Evolutionary conservation across 2,888 invertebrate genomes (phyloP).

Genomic region (Rotaria macrura): DNA sequence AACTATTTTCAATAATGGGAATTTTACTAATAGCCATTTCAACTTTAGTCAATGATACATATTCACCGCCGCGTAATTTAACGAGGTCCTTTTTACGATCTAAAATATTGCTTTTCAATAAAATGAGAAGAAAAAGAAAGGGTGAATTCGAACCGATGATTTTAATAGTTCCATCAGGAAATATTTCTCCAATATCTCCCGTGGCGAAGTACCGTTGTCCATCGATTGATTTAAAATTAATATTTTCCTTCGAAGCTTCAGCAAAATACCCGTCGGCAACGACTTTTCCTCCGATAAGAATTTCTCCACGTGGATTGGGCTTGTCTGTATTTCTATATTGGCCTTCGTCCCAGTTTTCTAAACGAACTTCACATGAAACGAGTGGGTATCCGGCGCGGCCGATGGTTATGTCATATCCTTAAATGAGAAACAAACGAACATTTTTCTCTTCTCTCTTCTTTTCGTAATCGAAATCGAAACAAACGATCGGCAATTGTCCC

Average conservation of each 20-base stretch:
- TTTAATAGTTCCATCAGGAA: conserved; percentile 81
- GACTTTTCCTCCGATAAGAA: conserved; percentile 75
- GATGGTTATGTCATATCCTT: neutral
- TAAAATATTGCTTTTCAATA: conserved; percentile 57
- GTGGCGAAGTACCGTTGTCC: conserved; percentile 61
- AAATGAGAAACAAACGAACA: too few species aligned
- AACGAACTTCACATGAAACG: conserved; percentile 68
- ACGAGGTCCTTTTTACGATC: conserved; percentile 98
- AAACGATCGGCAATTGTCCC: conserved; percentile 53
- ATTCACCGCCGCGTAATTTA: conserved; percentile 92
- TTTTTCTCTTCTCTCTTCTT: too few species aligned
- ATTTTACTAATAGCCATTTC: conserved; percentile 88
- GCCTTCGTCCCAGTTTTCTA: conserved; percentile 84
- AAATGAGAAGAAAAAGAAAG: too few species aligned
- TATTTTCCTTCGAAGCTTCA: conserved; percentile 73
- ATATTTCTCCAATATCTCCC: conserved; percentile 88
- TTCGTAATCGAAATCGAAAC: too few species aligned
- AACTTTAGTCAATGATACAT: conserved; percentile 89
- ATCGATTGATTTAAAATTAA: conserved; percentile 67
- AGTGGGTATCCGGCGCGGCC: conserved; percentile 81
- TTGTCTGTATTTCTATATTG: conserved; percentile 71
- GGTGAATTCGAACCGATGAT: conserved; percentile 67
- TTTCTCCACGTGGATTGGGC: conserved; percentile 73
- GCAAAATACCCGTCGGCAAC: conserved; percentile 79
- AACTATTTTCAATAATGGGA: conserved; percentile 86